These are phyloP conservation scores for Manduca sexta DNA, from an alignment of 1,140 invertebrate species.

Conservation along the genomic window DNA sequence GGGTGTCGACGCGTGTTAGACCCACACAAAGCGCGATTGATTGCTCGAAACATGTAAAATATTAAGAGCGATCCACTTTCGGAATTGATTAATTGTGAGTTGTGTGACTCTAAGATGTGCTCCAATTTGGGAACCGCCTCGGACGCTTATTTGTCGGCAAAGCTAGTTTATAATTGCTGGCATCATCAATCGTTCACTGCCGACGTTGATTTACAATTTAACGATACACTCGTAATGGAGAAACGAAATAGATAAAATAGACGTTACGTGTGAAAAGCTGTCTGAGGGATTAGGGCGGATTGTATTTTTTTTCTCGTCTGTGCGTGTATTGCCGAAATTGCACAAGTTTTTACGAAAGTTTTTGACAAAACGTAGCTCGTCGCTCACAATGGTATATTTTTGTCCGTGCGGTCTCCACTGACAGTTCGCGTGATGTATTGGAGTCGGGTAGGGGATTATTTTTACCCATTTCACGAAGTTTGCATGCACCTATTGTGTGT, in stretches of 20 bases:
- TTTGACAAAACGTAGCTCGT: constrained; percentile 48
- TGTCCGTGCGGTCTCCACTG: constrained; percentile 67
- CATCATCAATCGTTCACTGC: constrained; percentile 34
- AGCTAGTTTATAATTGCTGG: constrained; percentile 42
- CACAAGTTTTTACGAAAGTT: constrained; percentile 66
- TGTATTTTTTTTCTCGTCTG: constrained; percentile 29
- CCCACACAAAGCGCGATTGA: constrained; percentile 70
- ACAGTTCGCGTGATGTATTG: constrained; percentile 71
- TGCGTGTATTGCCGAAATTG: constrained; percentile 61
- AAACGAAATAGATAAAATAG: constrained; percentile 17
- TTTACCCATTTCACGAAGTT: constrained; percentile 71
- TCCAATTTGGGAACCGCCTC: constrained; percentile 46
- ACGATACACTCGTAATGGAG: constrained; percentile 14
- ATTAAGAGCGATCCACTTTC: constrained; percentile 52
- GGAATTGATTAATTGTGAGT: constrained; percentile 67
- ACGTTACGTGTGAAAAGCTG: constrained; percentile 19
- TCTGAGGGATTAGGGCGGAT: constrained; percentile 31
- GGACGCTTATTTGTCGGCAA: constrained; percentile 41
- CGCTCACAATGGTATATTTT: constrained; percentile 67
- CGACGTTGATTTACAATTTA: constrained; percentile 29
- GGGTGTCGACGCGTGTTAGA: constrained; percentile 51
- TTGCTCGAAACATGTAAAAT: constrained; percentile 52
- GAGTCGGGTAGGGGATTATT: constrained; percentile 62
- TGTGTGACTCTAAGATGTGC: constrained; percentile 27
- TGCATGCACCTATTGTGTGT: constrained; percentile 65